A percentile compares a stretch with the other conserved stretches of the same genome.
Conservation (phyloP, 1,140 invertebrate species). For the Aplysia californica region DNA sequence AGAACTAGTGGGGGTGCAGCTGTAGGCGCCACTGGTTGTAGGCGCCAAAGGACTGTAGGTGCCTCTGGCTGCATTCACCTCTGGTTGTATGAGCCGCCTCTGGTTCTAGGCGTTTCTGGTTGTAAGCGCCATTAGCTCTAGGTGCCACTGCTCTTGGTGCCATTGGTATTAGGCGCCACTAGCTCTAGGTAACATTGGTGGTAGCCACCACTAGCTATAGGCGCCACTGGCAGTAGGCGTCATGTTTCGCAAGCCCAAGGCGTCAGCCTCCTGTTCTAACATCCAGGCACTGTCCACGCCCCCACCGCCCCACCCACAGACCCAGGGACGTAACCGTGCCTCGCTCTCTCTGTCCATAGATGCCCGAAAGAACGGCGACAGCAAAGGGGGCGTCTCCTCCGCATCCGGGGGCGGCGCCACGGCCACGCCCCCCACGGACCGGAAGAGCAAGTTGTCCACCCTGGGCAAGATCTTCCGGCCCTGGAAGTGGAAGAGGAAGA, state of each 20-base stretch:
- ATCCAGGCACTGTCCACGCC: neutral
- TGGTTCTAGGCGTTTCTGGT: no score
- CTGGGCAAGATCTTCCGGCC: conserved; percentile 96
- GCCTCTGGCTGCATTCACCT: no score
- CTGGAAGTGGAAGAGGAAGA: conserved; percentile 99
- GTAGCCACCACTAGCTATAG: neutral
- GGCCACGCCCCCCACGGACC: conserved; percentile 78
- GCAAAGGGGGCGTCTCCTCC: conserved; percentile 48
- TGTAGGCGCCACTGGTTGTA: no score
- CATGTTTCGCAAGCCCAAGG: neutral
- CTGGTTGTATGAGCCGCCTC: no score
- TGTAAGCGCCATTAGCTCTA: no score
- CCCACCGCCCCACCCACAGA: neutral
- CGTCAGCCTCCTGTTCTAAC: neutral
- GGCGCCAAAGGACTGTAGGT: no score
- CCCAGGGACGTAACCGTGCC: neutral
- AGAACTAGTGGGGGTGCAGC: no score
- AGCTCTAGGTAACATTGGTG: neutral
- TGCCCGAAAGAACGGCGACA: conserved; percentile 80
- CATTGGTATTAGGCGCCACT: neutral
- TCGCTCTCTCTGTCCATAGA: conserved; percentile 23
- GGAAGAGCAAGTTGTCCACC: conserved; percentile 93
- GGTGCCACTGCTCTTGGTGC: neutral
- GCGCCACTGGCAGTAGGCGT: neutral
- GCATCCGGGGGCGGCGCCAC: conserved; percentile 65